phyloP scores from a whole-genome alignment of 2,888 invertebrate genomes.

The Campaea margaritaria region DNA sequence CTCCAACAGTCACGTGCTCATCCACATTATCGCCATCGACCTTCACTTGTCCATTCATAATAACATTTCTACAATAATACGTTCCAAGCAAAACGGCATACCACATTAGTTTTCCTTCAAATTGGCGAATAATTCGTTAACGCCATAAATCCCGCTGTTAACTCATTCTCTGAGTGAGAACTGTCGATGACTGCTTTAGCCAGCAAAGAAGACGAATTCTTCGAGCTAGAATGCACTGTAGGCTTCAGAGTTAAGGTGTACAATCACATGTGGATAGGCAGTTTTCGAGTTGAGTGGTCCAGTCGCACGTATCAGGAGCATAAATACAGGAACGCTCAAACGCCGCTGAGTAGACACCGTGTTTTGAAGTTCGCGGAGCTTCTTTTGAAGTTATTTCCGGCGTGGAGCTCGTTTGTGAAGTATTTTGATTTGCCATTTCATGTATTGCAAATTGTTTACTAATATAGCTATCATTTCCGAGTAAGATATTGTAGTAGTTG shows the following conservation, averaged over 20 bases:
- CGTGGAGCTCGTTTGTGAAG: conserved; percentile 18
- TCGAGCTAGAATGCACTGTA: conserved; percentile 28
- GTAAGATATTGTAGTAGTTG: conserved; percentile 20
- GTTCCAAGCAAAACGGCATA: conserved; percentile 42
- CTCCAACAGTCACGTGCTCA: conserved; percentile 4
- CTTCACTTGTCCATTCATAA: conserved; percentile 37
- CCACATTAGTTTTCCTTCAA: conserved; percentile 52
- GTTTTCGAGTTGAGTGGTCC: conserved; percentile 22
- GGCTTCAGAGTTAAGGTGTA: conserved; percentile 23
- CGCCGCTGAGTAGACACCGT: conserved; percentile 25
- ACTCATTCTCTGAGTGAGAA: conserved; percentile 39
- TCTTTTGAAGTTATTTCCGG: conserved; percentile 35
- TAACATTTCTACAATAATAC: conserved; percentile 36
- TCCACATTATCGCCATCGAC: conserved; percentile 27
- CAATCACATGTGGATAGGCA: conserved; percentile 20
- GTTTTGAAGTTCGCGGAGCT: conserved; percentile 27
- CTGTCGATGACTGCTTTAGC: conserved; percentile 40
- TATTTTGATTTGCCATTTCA: conserved; percentile 30
- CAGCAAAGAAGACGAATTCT: conserved; percentile 22
- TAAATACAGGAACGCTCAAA: conserved; percentile 25
- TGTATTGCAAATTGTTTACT: conserved; percentile 29
- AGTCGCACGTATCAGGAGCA: conserved; percentile 19
- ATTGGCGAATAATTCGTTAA: conserved; percentile 50
- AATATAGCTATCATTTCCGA: conserved; percentile 25
- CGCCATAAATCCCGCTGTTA: conserved; percentile 46